Evolutionary conservation across 2,797 vertebrate genomes (phyloP), one percentile per base, ranked within the genome.

Genomic region (Lophius americanus): DNA sequence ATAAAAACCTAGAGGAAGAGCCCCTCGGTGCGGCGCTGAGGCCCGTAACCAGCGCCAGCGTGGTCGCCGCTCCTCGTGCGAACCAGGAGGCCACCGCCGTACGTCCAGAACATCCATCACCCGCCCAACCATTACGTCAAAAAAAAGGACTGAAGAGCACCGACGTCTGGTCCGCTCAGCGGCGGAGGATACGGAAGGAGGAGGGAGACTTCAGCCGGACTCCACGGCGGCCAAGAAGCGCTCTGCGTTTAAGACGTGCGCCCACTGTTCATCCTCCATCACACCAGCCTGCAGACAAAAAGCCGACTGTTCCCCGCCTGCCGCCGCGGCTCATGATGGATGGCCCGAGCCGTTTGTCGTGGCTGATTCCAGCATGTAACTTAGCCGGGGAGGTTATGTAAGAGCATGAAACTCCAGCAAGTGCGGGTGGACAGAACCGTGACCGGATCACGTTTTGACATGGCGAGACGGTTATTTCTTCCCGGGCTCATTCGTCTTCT

Each of bases 181-280:
- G 23, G 23, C 23, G 23, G 23, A 23, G 23, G 23, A 23, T 2
- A 23, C 61, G 68, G 58, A 37, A 74, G 54, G 50, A 78, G 70
- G 73, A 72, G 53, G 58, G 70, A 81, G 64, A 53, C 68, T 61
- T 69, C 72, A 51, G 54, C 73, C 73, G 61, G 59, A 63, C 53
- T 23, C 23, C 23, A 23, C 23, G 23, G 1, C 2, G 23, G 23
- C 23, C 73, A 64, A 37, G 52, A 51, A 59, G 65, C 82, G 82
- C 74, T 84, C 83, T 62, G 55, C 23, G 23, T 23, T 23, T 23
- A 23, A 78, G 68, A 84, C 78, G 75, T 86, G 85, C 79, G 67
- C 85, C 73, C 86, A 86, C 70, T 88, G 85, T 75, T 76, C 79
- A 85, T 88, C 83, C 76, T 85, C 81, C 60, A 85, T 85, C 81